A percentile compares a stretch with the other conserved stretches of the same genome.
These are phyloP conservation scores for Poecilobothrus nobilitatus DNA, from an alignment of 2,888 invertebrate genomes.

Conservation along the genomic window DNA sequence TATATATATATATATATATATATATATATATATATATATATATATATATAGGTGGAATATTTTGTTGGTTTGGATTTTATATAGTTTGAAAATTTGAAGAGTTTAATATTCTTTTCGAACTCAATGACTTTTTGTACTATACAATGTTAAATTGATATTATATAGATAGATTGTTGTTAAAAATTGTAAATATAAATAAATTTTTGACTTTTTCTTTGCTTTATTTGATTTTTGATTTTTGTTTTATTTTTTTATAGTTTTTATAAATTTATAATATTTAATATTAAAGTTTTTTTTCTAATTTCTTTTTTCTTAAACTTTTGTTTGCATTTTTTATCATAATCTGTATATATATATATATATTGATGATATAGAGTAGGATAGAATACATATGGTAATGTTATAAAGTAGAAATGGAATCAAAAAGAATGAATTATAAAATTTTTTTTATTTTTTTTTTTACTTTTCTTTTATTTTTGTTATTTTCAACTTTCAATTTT, in stretches of 20 bases:
- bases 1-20: too few relatives aligned
- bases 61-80: neutral
- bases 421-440: neutral
- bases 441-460: neutral
- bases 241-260: too few relatives aligned
- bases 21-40: too few relatives aligned
- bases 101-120: conserved; percentile 2
- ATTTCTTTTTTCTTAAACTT: neutral
- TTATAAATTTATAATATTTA: too few relatives aligned
- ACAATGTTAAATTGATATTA: too few relatives aligned
- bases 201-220: too few relatives aligned
- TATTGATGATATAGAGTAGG: too few relatives aligned
- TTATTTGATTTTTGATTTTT: too few relatives aligned
- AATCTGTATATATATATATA: neutral
- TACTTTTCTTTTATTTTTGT: neutral
- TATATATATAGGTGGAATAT: neutral
- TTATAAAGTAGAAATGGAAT: neutral
- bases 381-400: too few relatives aligned
- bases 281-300: neutral
- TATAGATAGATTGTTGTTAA: too few relatives aligned
- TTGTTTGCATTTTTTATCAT: neutral
- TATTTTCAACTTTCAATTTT: neutral
- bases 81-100: neutral
- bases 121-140: neutral
- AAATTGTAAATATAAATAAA: too few relatives aligned